Percentiles rank a stretch among this genome's conserved stretches.
These are phyloP conservation scores for Nyctibius grandis DNA, from an alignment of 2,797 vertebrate species.

Conservation along the genomic window DNA sequence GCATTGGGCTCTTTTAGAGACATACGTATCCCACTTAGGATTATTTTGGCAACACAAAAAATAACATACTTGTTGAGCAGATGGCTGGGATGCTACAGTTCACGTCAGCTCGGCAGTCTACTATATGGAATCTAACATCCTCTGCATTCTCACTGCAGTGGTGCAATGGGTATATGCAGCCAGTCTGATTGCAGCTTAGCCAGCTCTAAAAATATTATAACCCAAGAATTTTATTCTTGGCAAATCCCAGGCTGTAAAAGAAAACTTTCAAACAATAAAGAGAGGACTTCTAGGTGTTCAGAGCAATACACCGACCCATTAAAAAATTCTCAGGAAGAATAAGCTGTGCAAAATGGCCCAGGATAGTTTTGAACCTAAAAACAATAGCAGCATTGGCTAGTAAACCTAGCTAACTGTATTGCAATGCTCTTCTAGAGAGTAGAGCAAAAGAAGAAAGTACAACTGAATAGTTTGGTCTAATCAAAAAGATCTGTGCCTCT, in stretches of 20 bases:
- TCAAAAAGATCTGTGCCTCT: background rate
- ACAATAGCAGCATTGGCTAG: background rate
- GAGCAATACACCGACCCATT: background rate
- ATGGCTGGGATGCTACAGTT: background rate
- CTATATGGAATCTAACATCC: background rate
- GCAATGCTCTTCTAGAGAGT: background rate
- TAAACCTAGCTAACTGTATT: background rate
- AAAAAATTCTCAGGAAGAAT: background rate
- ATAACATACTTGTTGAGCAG: background rate
- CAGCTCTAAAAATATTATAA: background rate
- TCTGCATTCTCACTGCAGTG: background rate
- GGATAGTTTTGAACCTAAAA: background rate
- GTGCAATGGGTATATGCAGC: rapidly evolving
- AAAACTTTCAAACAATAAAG: background rate
- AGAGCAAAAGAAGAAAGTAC: background rate
- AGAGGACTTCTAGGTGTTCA: background rate
- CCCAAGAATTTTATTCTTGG: background rate
- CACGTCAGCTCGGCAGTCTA: background rate
- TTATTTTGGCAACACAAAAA: background rate
- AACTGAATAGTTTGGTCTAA: background rate
- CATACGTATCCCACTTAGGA: background rate
- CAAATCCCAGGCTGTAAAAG: background rate
- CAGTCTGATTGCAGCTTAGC: background rate
- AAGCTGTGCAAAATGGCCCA: background rate
- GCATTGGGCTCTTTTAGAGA: background rate